A percentile compares a stretch with the other conserved stretches of the same genome.
Evolutionary conservation across 2,888 invertebrate species (phyloP).

Genomic region (Stictocephala bisonia): DNA sequence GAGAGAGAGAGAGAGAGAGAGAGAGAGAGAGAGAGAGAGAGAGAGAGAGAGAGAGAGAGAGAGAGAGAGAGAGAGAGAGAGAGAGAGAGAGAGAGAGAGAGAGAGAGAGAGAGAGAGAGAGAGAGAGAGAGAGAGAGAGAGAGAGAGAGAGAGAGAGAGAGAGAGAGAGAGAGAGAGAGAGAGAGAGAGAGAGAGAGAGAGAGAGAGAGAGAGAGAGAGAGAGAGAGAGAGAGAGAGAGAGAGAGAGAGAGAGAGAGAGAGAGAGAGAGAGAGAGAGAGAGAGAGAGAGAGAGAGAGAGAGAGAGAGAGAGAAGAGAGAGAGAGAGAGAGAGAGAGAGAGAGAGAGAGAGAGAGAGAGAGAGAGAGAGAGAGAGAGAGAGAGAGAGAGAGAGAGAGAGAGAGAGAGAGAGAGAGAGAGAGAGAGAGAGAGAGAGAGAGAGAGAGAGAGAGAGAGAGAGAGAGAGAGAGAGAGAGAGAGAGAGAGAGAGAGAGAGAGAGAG

Average conservation of each 20-base stretch:
- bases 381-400: too few species aligned
- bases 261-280: background rate
- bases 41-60: too few species aligned
- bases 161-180: too few species aligned
- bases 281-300: background rate
- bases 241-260: background rate
- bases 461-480: background rate
- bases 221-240: background rate
- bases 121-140: too few species aligned
- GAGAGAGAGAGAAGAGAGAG: background rate
- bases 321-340: background rate
- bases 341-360: too few species aligned
- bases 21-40: background rate
- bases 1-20: background rate
- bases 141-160: too few species aligned
- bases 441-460: slow-evolving; percentile 46
- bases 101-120: too few species aligned
- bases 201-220: background rate
- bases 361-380: too few species aligned
- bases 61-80: too few species aligned
- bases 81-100: too few species aligned
- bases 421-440: too few species aligned
- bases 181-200: background rate
- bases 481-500: background rate
- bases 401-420: too few species aligned